phyloP scores from a whole-genome alignment of 1,140 invertebrate species.

The Bombus pyrosoma region DNA sequence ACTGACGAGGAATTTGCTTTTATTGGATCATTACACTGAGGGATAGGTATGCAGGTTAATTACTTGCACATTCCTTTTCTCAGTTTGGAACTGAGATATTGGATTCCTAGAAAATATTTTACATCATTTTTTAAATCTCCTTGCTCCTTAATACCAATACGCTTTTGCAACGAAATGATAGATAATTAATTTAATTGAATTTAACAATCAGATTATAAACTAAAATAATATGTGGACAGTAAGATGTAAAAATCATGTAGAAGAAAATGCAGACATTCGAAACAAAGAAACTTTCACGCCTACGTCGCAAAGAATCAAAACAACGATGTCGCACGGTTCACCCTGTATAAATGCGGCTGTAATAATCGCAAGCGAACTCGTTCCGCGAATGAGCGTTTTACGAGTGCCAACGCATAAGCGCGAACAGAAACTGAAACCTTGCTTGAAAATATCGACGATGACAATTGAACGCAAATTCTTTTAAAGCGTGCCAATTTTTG shows the following conservation, averaged over 20 bases:
- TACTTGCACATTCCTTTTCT: neutral
- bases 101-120: neutral
- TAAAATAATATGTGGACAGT: too few relatives aligned
- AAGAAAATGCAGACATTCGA: neutral
- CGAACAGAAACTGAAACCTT: conserved; percentile 56
- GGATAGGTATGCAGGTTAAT: neutral
- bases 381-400: conserved; percentile 41
- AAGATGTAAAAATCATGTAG: neutral
- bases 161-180: neutral
- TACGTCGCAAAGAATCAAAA: neutral
- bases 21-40: neutral
- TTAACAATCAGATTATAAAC: too few relatives aligned
- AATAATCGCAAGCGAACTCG: conserved; percentile 35
- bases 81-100: neutral
- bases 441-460: conserved; percentile 40
- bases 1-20: neutral
- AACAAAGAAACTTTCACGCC: neutral
- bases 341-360: conserved; percentile 23
- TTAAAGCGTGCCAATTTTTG: neutral
- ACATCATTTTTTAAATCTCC: neutral
- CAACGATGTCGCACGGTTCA: neutral
- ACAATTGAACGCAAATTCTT: neutral
- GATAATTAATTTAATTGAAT: too few relatives aligned
- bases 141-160: neutral
- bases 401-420: conserved; percentile 40